Evolutionary conservation across 2,113 vertebrate genomes (phyloP), one percentile per base, ranked within the genome.

Genomic region (Synodontis membranacea): DNA sequence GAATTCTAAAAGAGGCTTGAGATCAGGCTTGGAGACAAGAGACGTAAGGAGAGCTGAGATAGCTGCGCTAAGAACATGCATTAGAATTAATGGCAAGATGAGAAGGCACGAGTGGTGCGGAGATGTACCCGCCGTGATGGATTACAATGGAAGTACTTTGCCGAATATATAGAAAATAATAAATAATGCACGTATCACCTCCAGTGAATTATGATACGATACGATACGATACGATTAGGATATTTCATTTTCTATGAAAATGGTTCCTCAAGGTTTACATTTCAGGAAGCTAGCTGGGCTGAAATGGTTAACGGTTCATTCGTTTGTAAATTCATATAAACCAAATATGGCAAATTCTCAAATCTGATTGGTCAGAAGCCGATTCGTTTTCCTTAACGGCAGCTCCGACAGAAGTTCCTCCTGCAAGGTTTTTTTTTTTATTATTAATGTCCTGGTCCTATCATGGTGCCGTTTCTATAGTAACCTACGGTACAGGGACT

Each of bases 31-130:
- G 31, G 78, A 80, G 78, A 56, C 4, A 25, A 39, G 78, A 37
- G 1, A 25, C 56, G 78, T 56, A 80, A 80, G 78, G 50, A 80
- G 34, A 80, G 78, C 50, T 80, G 78, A 56, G 50, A 79, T 79
- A 34, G n/a, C 50, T 79, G 17, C 7, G 78, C 31, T 56, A 19
- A n/a, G n/a, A n/a, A 56, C 78, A 56, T 56, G 50, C 52, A 56
- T 58, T 80, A 54, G 48, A 80, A 80, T 80, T 80, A 80, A 39
- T 37, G 50, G 76, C 50, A 80, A 80, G 76, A 80, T 23, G 78
- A 80, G 78, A 80, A 80, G 78, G 56, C 76, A 78, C 10, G 46
- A 56, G 50, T 19, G 39, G 50, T 12, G 10, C 12, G 50, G 23
- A 80, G 31, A 39, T 39, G 39, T 23, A 25, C 50, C 50, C 5